Evolutionary conservation across 2,113 vertebrate genomes (phyloP).

Genomic region (Danio rerio): GRCz12tu NC_133179.1:4053001-4053500

Average conservation of each 20-base stretch:
- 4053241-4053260: too few species aligned
- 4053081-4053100: too few species aligned
- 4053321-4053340: background rate
- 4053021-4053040: too few species aligned
- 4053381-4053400: background rate
- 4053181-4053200: background rate
- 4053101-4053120: too few species aligned
- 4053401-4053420: background rate
- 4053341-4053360: background rate
- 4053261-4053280: background rate
- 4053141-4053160: background rate
- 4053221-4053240: background rate
- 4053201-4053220: background rate
- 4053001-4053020: too few species aligned
- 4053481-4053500: constrained; percentile 5
- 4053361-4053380: background rate
- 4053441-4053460: background rate
- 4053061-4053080: too few species aligned
- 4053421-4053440: background rate
- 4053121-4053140: too few species aligned
- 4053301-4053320: background rate
- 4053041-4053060: too few species aligned
- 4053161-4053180: background rate
- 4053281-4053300: background rate
- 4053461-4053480: background rate